phyloP scores from a whole-genome alignment of 1,140 invertebrate species.

The Lordiphosa stackelbergi region DNA sequence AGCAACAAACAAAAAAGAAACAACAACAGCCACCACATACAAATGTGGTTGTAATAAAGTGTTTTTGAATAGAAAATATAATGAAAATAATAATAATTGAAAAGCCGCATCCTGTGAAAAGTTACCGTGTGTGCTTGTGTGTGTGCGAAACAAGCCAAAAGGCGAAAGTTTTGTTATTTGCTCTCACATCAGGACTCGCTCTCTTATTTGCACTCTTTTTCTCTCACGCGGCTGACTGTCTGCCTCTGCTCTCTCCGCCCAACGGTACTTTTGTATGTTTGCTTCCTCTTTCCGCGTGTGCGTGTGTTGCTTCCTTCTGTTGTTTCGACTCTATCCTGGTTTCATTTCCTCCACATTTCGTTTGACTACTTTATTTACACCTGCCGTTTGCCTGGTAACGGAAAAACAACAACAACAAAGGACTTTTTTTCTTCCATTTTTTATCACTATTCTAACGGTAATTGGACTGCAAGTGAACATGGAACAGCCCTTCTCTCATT shows the following conservation, averaged over 20 bases:
- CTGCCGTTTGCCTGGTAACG: conserved; percentile 52
- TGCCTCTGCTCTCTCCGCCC: conserved; percentile 22
- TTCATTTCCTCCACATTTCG: conserved; percentile 51
- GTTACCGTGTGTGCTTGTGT: conserved; percentile 17
- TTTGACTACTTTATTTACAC: conserved; percentile 71
- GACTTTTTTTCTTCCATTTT: conserved; percentile 14
- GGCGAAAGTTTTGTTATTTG: conserved; percentile 65
- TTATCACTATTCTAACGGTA: conserved; percentile 25
- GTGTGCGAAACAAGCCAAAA: conserved; percentile 62
- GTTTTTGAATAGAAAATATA: conserved; percentile 3
- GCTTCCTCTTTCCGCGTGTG: conserved; percentile 11
- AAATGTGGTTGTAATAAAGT: conserved; percentile 6
- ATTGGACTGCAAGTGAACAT: conserved; percentile 26
- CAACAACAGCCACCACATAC: conserved; percentile 6
- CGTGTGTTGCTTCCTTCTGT: conserved; percentile 18
- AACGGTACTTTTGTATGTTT: neutral
- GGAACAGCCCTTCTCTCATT: conserved; percentile 5
- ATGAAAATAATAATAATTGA: conserved; percentile 1
- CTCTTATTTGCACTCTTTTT: conserved; percentile 11
- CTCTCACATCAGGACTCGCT: conserved; percentile 24
- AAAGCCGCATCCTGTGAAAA: conserved; percentile 60
- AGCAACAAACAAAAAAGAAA: conserved; percentile 34
- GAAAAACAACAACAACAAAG: conserved; percentile 21
- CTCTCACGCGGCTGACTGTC: conserved; percentile 32
- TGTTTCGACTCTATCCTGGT: conserved; percentile 48